Percentiles rank a stretch among this genome's conserved stretches.
phyloP scores from a whole-genome alignment of 2,113 vertebrate species.

The Misgurnus anguillicaudatus region DNA sequence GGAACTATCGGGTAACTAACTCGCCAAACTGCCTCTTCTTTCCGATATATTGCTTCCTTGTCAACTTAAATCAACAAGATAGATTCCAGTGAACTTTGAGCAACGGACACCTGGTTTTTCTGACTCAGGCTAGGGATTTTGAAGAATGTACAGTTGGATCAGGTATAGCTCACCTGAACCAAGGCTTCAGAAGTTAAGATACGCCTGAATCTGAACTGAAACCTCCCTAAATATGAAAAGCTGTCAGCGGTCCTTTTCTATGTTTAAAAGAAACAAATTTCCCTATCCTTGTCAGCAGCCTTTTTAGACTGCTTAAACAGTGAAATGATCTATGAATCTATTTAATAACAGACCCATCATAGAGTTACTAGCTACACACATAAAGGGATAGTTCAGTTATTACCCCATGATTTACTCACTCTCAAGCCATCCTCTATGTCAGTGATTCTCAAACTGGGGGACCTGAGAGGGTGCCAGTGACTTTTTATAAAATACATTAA shows the following conservation, averaged over 20 bases:
- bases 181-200: slow-evolving; percentile 11
- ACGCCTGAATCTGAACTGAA: slow-evolving; percentile 8
- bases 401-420: too few relatives aligned
- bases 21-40: slow-evolving; percentile 42
- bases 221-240: background rate
- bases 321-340: too few relatives aligned
- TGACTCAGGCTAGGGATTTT: background rate
- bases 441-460: too few relatives aligned
- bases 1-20: slow-evolving; percentile 32
- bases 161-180: slow-evolving; percentile 30
- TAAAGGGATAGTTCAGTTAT: too few relatives aligned
- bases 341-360: too few relatives aligned
- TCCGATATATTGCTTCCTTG: slow-evolving; percentile 46
- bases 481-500: too few relatives aligned
- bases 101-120: slow-evolving; percentile 29
- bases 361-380: too few relatives aligned
- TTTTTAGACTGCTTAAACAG: too few relatives aligned
- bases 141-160: slow-evolving; percentile 27
- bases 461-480: too few relatives aligned
- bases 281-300: background rate
- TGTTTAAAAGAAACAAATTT: slow-evolving; percentile 4
- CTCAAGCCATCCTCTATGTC: too few relatives aligned
- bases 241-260: slow-evolving; percentile 23
- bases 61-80: slow-evolving; percentile 48
- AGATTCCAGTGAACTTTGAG: slow-evolving; percentile 38